Percentiles rank a stretch among this genome's conserved stretches.
Conservation (phyloP, 2,888 invertebrate species). For the Drymonia ruficornis region DNA sequence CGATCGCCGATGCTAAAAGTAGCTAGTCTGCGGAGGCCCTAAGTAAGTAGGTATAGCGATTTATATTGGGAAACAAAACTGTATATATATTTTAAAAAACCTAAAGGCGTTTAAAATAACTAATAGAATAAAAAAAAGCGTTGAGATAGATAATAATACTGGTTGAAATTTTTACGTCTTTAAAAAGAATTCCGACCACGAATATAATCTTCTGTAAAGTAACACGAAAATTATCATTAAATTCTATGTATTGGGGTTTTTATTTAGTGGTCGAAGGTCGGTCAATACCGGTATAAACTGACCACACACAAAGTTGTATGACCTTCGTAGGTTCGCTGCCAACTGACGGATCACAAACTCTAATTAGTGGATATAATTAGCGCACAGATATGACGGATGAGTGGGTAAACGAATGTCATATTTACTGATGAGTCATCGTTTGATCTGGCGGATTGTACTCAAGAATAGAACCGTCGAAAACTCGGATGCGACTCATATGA, state of each 20-base stretch:
- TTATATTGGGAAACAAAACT: too few relatives aligned
- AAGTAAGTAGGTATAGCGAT: too few relatives aligned
- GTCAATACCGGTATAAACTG: conserved; percentile 20
- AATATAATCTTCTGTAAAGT: not conserved
- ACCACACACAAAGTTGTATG: conserved; percentile 39
- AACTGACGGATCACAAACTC: conserved; percentile 27
- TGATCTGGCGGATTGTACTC: conserved; percentile 11
- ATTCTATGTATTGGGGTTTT: conserved; percentile 26
- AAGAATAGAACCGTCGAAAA: not conserved
- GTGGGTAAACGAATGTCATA: conserved; percentile 26
- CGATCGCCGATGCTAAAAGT: too few relatives aligned
- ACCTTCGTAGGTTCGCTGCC: conserved; percentile 41
- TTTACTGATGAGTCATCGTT: conserved; percentile 33
- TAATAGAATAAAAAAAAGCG: too few relatives aligned
- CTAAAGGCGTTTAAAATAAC: too few relatives aligned
- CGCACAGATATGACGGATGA: conserved; percentile 24
- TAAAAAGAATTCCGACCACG: not conserved
- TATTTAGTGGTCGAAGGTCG: conserved; percentile 46
- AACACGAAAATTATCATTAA: conserved; percentile 12
- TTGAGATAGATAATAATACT: too few relatives aligned
- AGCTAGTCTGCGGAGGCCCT: too few relatives aligned
- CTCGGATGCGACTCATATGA: not conserved
- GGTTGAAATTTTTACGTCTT: too few relatives aligned
- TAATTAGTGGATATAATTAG: conserved; percentile 39
- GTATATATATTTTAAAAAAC: too few relatives aligned